A percentile compares a stretch with the other conserved stretches of the same genome.
Conservation (phyloP, 2,113 vertebrate species). For the Ailuropoda melanoleuca region DNA sequence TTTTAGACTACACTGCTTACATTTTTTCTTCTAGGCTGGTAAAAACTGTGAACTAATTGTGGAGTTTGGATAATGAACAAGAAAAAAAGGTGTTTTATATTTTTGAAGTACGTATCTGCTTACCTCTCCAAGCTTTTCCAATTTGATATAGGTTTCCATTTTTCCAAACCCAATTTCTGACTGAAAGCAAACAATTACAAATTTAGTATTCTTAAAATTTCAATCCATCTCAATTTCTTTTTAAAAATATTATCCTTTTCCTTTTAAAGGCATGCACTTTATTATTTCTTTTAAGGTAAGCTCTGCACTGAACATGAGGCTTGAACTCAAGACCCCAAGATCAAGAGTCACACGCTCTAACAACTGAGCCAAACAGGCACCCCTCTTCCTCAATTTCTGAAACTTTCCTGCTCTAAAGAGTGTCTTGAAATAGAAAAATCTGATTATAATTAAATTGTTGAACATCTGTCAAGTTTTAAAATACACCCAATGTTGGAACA, state of each 20-base stretch:
- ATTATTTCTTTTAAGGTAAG: background rate
- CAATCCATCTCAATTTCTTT: background rate
- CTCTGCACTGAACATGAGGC: background rate
- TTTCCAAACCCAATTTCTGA: slow-evolving; percentile 98
- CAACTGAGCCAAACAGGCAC: background rate
- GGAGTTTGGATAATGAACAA: background rate
- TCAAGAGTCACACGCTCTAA: background rate
- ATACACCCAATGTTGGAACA: background rate
- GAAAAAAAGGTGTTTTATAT: background rate
- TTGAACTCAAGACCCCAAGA: background rate
- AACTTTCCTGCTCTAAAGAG: background rate
- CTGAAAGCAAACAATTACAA: slow-evolving; percentile 82
- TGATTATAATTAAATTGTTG: background rate
- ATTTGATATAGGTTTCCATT: slow-evolving; percentile 98
- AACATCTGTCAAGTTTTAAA: slow-evolving; percentile 53
- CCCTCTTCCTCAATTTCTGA: slow-evolving; percentile 33
- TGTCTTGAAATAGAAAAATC: background rate
- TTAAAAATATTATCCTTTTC: background rate
- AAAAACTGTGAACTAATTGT: background rate
- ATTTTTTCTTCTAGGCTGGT: background rate
- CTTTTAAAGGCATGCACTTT: background rate
- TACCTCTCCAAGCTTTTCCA: slow-evolving; percentile 98
- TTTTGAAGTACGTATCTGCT: slow-evolving; percentile 64
- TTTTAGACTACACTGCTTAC: background rate
- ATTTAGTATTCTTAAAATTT: slow-evolving; percentile 60